A percentile compares a stretch with the other conserved stretches of the same genome.
phyloP scores from a whole-genome alignment of 2,888 invertebrate species.

The Eristalis pertinax region DNA sequence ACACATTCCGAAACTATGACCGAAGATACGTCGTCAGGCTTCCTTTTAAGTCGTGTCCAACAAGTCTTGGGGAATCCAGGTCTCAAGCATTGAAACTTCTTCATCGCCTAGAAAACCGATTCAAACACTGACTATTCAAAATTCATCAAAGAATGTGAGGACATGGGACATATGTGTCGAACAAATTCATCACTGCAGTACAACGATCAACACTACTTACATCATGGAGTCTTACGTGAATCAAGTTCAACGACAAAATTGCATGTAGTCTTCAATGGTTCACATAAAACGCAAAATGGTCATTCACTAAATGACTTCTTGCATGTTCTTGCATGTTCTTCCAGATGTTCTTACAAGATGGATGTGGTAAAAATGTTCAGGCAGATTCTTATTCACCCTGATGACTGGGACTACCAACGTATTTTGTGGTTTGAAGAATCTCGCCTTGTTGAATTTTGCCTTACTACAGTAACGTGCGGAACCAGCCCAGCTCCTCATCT shows the following conservation, averaged over 20 bases:
- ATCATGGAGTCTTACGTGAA: not conserved
- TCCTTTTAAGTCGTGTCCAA: no score
- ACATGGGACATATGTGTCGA: constrained; percentile 1
- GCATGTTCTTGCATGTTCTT: no score
- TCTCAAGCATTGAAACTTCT: no score
- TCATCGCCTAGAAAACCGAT: no score
- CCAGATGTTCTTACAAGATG: not conserved
- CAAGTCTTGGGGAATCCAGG: no score
- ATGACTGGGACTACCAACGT: constrained; percentile 21
- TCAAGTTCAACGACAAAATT: not conserved
- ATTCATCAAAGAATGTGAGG: not conserved
- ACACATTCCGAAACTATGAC: constrained; percentile 13
- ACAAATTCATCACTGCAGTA: not conserved
- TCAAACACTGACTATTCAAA: not conserved
- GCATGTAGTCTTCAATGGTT: not conserved
- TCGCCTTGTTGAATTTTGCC: not conserved
- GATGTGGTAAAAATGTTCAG: constrained; percentile 6
- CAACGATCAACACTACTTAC: not conserved
- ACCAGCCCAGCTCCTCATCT: constrained; percentile 2
- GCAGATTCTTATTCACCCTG: constrained; percentile 4
- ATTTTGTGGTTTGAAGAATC: not conserved
- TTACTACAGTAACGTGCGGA: constrained; percentile 5
- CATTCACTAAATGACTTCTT: no score
- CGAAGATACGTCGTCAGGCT: not conserved
- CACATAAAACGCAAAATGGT: not conserved